Base-by-base conservation (phyloP, 2,113 vertebrate genomes). In the Tupaia chinensis region DNA sequence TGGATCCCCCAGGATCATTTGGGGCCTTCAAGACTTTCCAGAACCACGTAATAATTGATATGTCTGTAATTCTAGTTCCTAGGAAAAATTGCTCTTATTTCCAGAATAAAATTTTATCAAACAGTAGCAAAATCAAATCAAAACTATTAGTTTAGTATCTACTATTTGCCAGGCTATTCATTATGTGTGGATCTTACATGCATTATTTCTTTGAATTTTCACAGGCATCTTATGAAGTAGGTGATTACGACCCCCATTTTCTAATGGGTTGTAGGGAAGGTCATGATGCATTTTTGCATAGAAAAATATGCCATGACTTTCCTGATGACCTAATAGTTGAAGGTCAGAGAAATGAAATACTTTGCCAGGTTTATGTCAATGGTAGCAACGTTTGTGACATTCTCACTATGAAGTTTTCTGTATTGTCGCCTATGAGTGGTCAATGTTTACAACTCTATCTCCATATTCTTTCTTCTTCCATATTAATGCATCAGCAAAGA, bases 391-490 rank as follows among this genome's bases (percentile, higher is more conserved):
- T 89, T 66, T 77, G 58, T 17, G 58, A 32, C n/a, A 63, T 54
- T 79, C 44, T 72, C 65, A 92, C 65, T 69, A 27, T 74, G 76
- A 74, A 80, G 19, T 83, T 53, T 72, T 61, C 61, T 68, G 76
- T 25, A 34, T 5, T 63, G 17, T 12, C 65, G 89, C 65, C 15
- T 44, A 15, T 20, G n/a, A 92, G 56, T 9, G 4, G 44, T 73
- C 61, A 74, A 83, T 61, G 20, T 70, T 93, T 74, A 94, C 69
- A 82, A 76, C 93, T 91, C 60, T 89, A 4, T 77, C 17, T 91
- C 56, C 44, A 63, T 66, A 61, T 32, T 92, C 32, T 87, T 60
- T 66, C 54, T 91, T 34, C 29, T 96, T 85, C 11, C 5, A 2
- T 19, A 73, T 66, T 54, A 66, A 70, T 44, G 19, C 1, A 79